A percentile compares a stretch with the other conserved stretches of the same genome.
Conservation (phyloP, 2,888 invertebrate genomes). For the Hoplodrina blanda region DNA sequence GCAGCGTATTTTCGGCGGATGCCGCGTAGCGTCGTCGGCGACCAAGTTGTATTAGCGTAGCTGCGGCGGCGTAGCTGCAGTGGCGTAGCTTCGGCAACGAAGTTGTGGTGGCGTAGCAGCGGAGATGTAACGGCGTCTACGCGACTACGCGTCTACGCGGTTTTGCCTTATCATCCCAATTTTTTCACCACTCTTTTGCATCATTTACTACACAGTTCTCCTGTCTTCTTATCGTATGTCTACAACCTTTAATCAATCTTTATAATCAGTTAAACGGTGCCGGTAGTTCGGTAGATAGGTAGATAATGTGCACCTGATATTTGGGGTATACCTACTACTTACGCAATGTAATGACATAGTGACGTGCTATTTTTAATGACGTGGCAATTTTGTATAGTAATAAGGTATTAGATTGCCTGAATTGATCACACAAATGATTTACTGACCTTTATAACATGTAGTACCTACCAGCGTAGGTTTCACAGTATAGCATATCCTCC, state of each 20-base stretch:
- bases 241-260: constrained; percentile 19
- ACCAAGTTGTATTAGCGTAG: background rate
- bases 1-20: too few relatives aligned
- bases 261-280: constrained; percentile 11
- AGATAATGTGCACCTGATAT: background rate
- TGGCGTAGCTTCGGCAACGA: background rate
- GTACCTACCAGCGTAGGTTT: too few relatives aligned
- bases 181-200: background rate
- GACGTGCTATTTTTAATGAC: background rate
- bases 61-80: background rate
- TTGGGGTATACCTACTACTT: background rate
- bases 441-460: background rate
- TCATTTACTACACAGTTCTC: background rate
- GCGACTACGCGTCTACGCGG: background rate
- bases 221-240: background rate
- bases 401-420: background rate
- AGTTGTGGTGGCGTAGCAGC: background rate
- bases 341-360: too few relatives aligned
- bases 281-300: background rate
- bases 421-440: background rate
- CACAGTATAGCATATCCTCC: too few relatives aligned
- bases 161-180: background rate
- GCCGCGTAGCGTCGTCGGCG: too few relatives aligned
- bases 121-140: background rate
- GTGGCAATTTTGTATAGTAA: background rate